Evolutionary conservation across 2,113 vertebrate species (phyloP).

Genomic region (Apaloderma vittatum): DNA sequence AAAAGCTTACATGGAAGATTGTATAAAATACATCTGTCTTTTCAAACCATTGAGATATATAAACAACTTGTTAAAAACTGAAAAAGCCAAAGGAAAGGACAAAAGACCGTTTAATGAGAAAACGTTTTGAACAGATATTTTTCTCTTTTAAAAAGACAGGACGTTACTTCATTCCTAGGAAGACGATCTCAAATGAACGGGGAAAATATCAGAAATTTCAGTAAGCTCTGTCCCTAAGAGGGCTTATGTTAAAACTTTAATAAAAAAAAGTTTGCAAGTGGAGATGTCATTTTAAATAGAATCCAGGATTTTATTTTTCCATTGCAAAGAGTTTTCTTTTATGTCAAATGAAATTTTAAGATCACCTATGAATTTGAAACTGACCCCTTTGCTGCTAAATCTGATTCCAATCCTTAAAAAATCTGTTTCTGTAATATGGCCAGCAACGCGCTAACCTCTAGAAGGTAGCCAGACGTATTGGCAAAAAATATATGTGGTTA

Average conservation of each 20-base stretch:
- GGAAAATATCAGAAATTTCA: conserved; percentile 37
- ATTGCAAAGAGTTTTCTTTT: conserved; percentile 70
- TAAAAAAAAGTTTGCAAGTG: conserved; percentile 50
- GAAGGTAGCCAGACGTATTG: conserved; percentile 81
- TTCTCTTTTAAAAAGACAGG: conserved; percentile 52
- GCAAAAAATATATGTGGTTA: conserved; percentile 80
- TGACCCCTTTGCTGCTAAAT: conserved; percentile 79
- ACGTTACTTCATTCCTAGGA: conserved; percentile 55
- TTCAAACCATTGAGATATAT: conserved; percentile 76
- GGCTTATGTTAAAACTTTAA: not conserved
- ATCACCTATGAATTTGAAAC: conserved; percentile 82
- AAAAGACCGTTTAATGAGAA: conserved; percentile 76
- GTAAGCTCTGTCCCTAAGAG: conserved; percentile 19
- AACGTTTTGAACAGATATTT: conserved; percentile 45
- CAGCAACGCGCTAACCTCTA: conserved; percentile 77
- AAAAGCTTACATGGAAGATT: conserved; percentile 81
- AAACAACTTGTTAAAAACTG: conserved; percentile 76
- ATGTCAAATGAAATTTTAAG: conserved; percentile 83
- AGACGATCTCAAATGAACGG: conserved; percentile 39
- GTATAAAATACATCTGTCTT: conserved; percentile 83
- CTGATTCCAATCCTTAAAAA: conserved; percentile 79
- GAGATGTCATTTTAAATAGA: conserved; percentile 72
- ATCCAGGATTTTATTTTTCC: conserved; percentile 71
- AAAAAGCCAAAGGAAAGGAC: conserved; percentile 72
- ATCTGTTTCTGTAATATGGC: conserved; percentile 79